These are phyloP conservation scores for Drosophila subquinaria DNA, from an alignment of 2,888 invertebrate species.

Conservation along the genomic window DNA sequence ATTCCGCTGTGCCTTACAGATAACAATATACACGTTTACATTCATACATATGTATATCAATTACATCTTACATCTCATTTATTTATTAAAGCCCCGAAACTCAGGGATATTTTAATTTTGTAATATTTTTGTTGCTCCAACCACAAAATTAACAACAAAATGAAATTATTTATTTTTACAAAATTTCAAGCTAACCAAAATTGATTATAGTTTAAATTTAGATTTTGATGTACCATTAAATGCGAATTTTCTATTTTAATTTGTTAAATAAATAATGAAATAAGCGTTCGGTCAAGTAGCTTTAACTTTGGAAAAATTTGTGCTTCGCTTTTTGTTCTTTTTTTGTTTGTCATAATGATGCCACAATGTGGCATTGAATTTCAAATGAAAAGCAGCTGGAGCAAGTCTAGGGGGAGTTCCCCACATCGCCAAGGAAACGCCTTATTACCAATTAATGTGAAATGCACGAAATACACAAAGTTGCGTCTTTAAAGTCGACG, in stretches of 20 bases:
- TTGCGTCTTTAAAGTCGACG: constrained; percentile 2
- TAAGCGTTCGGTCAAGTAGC: constrained; percentile 39
- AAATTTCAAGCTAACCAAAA: not conserved
- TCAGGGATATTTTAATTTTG: too few species aligned
- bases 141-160: too few species aligned
- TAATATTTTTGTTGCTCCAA: too few species aligned
- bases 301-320: constrained; percentile 9
- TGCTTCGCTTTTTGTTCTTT: not conserved
- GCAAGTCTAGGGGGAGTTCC: not conserved
- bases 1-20: not conserved
- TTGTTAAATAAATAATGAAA: constrained; percentile 27
- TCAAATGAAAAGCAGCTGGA: constrained; percentile 47
- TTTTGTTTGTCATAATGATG: constrained; percentile 50
- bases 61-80: too few species aligned
- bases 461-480: not conserved
- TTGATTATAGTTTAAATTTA: not conserved
- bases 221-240: not conserved
- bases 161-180: not conserved
- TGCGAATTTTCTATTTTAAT: not conserved
- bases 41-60: too few species aligned
- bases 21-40: not conserved
- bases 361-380: constrained; percentile 57
- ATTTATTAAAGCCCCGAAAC: too few species aligned
- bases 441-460: constrained; percentile 24
- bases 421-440: constrained; percentile 18